These are phyloP conservation scores for Enteromius unitaeniatus DNA, from an alignment of 2,797 vertebrate genomes.

Conservation along the genomic window DNA sequence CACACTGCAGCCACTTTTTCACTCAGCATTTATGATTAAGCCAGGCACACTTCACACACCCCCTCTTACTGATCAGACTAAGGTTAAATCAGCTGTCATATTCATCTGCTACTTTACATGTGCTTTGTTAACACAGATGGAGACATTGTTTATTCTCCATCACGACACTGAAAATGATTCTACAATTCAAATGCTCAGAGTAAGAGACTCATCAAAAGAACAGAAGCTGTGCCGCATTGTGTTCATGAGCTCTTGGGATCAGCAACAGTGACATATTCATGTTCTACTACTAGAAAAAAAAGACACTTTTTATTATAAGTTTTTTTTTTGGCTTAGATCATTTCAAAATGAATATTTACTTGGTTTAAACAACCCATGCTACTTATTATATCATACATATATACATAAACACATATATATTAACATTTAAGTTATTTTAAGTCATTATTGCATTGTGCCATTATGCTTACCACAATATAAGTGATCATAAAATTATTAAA, in stretches of 20 bases:
- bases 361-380: no score
- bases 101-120: conserved; percentile 42
- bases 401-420: no score
- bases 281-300: background rate
- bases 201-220: conserved; percentile 38
- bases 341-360: no score
- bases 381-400: no score
- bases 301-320: no score
- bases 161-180: conserved; percentile 17
- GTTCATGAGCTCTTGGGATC: conserved; percentile 21
- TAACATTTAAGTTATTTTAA: background rate
- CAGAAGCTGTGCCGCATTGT: conserved; percentile 24
- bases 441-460: background rate
- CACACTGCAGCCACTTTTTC: conserved; percentile 15
- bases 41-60: conserved; percentile 25
- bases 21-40: conserved; percentile 31
- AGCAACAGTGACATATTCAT: background rate
- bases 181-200: conserved; percentile 32
- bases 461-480: background rate
- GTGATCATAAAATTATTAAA: background rate
- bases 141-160: conserved; percentile 17
- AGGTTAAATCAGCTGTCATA: conserved; percentile 43
- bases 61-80: conserved; percentile 23
- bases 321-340: no score
- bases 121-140: conserved; percentile 42